phyloP scores from a whole-genome alignment of 2,888 invertebrate genomes.

The Nebria salina region DNA sequence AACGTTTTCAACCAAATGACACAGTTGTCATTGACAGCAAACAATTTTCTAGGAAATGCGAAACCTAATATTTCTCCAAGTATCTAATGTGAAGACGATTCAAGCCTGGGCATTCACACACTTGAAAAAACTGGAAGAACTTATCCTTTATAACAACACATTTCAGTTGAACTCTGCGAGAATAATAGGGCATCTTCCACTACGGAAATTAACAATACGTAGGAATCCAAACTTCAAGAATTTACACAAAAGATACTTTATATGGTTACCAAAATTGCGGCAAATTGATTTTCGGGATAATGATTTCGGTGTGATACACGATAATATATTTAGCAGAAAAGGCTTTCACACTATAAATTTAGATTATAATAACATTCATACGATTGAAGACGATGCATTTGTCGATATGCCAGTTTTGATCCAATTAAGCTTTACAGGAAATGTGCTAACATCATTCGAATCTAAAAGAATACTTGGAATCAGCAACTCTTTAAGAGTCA shows the following conservation, averaged over 20 bases:
- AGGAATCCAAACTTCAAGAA: conserved; percentile 3
- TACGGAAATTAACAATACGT: background rate
- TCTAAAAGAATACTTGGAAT: conserved; percentile 12
- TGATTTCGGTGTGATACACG: conserved; percentile 7
- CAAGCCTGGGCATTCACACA: conserved; percentile 4
- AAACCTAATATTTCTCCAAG: conserved; percentile 1
- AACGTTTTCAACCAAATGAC: background rate
- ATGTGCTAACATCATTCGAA: conserved; percentile 17
- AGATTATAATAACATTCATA: conserved; percentile 14
- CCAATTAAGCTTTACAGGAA: background rate
- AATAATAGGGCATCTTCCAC: conserved; percentile 12
- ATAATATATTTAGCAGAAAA: conserved; percentile 11
- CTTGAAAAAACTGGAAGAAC: conserved; percentile 19
- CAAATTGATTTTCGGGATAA: conserved; percentile 22
- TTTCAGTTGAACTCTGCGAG: conserved; percentile 3
- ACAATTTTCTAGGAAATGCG: conserved; percentile 16
- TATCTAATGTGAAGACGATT: background rate
- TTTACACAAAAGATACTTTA: background rate
- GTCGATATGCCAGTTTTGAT: conserved; percentile 9
- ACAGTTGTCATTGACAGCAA: background rate
- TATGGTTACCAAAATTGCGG: conserved; percentile 11
- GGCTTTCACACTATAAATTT: conserved; percentile 19
- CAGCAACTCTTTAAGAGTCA: background rate
- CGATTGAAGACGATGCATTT: conserved; percentile 20
- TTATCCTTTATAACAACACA: background rate